Evolutionary conservation across 2,113 vertebrate genomes (phyloP).

Genomic region (Turnix velox): DNA sequence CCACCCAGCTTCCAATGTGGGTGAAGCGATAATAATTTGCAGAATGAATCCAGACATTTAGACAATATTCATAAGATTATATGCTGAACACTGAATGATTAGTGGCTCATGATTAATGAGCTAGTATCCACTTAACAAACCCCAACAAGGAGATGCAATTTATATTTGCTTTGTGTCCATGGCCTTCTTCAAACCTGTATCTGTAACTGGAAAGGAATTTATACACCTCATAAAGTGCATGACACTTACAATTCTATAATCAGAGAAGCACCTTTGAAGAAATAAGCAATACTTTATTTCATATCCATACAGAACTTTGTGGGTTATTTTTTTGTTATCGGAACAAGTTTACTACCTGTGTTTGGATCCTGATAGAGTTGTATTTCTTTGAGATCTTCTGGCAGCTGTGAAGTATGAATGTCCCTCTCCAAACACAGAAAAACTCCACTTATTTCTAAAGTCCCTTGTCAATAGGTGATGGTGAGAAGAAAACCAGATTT

Average conservation of each 20-base stretch:
- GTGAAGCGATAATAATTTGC: background rate
- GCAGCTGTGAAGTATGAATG: background rate
- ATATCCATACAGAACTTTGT: background rate
- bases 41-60: background rate
- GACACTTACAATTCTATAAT: background rate
- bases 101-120: slow-evolving; percentile 1
- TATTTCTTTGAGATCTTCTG: background rate
- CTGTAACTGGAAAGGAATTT: background rate
- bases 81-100: background rate
- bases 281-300: background rate
- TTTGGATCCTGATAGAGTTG: background rate
- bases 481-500: background rate
- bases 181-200: background rate
- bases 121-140: background rate
- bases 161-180: background rate
- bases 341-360: background rate
- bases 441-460: background rate
- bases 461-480: background rate
- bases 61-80: background rate
- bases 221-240: background rate
- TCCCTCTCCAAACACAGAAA: background rate
- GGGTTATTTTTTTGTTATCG: background rate
- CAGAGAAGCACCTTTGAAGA: background rate
- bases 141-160: background rate
- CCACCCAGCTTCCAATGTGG: background rate